Evolutionary conservation across 2,888 invertebrate genomes (phyloP), one percentile per base, ranked within the genome.

Genomic region (Hemithea aestivaria): DNA sequence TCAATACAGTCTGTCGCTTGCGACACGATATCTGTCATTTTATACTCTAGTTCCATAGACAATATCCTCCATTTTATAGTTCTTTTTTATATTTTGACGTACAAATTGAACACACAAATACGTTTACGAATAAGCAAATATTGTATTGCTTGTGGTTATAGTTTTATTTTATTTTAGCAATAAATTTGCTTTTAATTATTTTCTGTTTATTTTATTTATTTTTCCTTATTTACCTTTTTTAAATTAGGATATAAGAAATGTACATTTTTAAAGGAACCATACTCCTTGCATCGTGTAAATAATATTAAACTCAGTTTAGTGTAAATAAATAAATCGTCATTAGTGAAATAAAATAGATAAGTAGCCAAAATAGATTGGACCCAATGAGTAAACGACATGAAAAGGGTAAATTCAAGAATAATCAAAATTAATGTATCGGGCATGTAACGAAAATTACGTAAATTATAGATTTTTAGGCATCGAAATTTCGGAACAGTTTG

Each of bases 231-330:
- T 58, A 51, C 53, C 57, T 52, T 54, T 51, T 62, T 63, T 4
- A 62, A 61, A 38, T 49, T 72, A 73, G 67, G 48, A 49, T 52
- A 45, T 59, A 66, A 64, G 66, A 56, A 60, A 56, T 84, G 81
- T 85, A 85, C 56, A 83, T 77, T 81, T 27, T 53, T 45, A 68
- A 73, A 75, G 87, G 88, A 87, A 88, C 87, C 87, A 59, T 67
- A 88, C 80, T 87, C 87, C 88, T 88, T 87, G 87, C 87, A 87
- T 75, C 72, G 67, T 77, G 74, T 85, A 82, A 39, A 83, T 82
- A 85, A 38, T n/a, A 59, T 25, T 61, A 57, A 42, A 61, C 59
- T 66, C 66, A 64, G 62, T 69, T 67, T 16, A 16, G 16, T 16
- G 16, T 16, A 16, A 2, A 16, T 16, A 16, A 16, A 16, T 16